Evolutionary conservation across 1,140 invertebrate species (phyloP).

Genomic region (Zaprionus ornatus): DNA sequence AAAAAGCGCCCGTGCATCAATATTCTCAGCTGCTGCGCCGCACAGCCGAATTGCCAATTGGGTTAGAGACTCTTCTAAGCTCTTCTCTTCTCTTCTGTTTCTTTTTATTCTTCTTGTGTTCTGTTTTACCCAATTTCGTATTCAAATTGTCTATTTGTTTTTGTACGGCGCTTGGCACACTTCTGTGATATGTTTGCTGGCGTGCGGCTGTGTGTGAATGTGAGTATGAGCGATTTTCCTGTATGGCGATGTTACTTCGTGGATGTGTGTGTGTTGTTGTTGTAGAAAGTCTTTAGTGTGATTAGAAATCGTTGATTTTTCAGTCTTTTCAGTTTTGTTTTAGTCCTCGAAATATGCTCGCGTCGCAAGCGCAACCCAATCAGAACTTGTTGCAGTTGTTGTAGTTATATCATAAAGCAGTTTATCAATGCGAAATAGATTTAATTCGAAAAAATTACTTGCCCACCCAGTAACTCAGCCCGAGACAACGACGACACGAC

Average conservation of each 20-base stretch:
- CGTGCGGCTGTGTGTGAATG: constrained; percentile 14
- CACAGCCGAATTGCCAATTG: constrained; percentile 31
- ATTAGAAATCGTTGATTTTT: constrained; percentile 70
- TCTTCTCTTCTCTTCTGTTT: constrained; percentile 33
- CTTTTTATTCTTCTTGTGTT: not conserved
- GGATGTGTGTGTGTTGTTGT: constrained; percentile 46
- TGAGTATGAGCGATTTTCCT: constrained; percentile 37
- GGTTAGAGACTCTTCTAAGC: not conserved
- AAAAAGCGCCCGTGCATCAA: constrained; percentile 63
- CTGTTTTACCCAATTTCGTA: constrained; percentile 26
- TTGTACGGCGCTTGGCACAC: constrained; percentile 36
- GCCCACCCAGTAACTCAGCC: constrained; percentile 65
- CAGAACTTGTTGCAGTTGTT: constrained; percentile 38
- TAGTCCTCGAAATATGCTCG: constrained; percentile 52
- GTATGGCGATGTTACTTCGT: constrained; percentile 42
- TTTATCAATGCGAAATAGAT: constrained; percentile 65
- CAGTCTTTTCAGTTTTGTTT: constrained; percentile 69
- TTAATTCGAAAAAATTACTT: constrained; percentile 68
- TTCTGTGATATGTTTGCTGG: constrained; percentile 37
- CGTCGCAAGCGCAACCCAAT: constrained; percentile 51
- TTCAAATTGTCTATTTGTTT: constrained; percentile 40
- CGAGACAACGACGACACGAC: constrained; percentile 74
- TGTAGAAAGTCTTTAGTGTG: constrained; percentile 72
- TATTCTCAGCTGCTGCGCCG: constrained; percentile 27
- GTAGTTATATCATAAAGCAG: constrained; percentile 62